Base-by-base conservation (phyloP, 2,888 invertebrate genomes). In the Chelonus formosanus region DNA sequence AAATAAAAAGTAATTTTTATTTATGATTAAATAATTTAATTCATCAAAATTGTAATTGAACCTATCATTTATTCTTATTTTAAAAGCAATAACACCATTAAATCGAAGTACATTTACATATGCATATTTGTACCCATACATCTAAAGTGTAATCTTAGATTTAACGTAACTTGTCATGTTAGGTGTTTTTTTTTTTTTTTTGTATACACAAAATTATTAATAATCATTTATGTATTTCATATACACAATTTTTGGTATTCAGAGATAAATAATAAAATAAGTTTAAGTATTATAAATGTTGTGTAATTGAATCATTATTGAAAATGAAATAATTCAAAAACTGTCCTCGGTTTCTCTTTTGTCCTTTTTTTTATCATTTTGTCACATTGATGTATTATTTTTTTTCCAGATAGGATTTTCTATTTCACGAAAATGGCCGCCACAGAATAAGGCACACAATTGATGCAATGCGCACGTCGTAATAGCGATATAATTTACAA, bases 401-500 rank as follows among this genome's bases (percentile, higher is more conserved):
- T 44, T 36, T 31, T 58, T 53, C 54, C 36, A 3, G 8, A 20
- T 48, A 10, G 76, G 73, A 74, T 74, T 58, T 68, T 70, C 71
- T 74, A 70, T 76, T 74, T 81, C 81, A 80, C 78, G 69, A 80
- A 78, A 84, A 82, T 81, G 82, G 79, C 80, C 80, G 82, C 81
- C 82, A 81, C 81, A 78, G 79, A 80, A 82, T 83, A 83, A 84
- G 83, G 83, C 83, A 84, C 83, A 84, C 83, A 81, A 81, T 82
- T 82, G 80, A 83, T 83, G 81, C 81, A 82, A 83, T 79, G 80
- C 82, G 78, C 82, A 80, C 82, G 76, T 75, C 75, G 60, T 70
- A 71, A 70, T 72, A 73, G 73, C 73, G 70, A 71, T 73, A 71
- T 72, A 72, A 72, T 69, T 69, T 71, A 71, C 69, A 70, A 71